A percentile compares a stretch with the other conserved stretches of the same genome.
Conservation (phyloP, 2,113 vertebrate genomes). For the Clarias batrachus region DNA sequence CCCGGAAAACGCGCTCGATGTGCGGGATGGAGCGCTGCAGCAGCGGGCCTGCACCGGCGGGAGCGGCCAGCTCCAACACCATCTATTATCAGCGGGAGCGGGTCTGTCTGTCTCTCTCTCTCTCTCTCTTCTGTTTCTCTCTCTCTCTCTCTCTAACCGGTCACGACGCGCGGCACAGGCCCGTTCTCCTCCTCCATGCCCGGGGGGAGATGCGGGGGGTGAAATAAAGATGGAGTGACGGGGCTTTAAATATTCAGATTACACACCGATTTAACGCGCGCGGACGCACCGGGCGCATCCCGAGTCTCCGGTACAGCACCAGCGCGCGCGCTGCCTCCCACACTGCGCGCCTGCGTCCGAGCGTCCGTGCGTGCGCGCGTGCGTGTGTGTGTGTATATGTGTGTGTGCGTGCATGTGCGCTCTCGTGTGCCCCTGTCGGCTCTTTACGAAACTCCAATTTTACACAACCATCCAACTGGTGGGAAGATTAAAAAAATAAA, state of each 20-base stretch:
- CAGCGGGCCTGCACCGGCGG: constrained; percentile 60
- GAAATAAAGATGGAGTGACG: not conserved
- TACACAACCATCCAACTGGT: not conserved
- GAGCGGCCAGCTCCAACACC: constrained; percentile 62
- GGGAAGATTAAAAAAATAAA: not conserved
- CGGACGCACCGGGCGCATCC: not conserved
- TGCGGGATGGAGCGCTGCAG: constrained; percentile 64
- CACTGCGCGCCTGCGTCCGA: not conserved
- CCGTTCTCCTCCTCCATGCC: not conserved
- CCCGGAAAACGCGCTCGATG: constrained; percentile 59
- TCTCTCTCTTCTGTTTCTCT: accelerated
- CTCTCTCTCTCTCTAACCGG: not conserved
- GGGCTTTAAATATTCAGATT: not conserved
- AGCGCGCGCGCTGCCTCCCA: constrained; percentile 31
- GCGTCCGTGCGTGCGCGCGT: not conserved
- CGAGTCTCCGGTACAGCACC: not conserved
- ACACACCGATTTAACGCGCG: not conserved
- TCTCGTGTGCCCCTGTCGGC: not conserved
- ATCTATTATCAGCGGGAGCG: constrained; percentile 53
- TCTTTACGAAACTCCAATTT: not conserved
- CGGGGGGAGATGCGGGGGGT: too few relatives aligned
- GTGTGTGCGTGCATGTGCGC: constrained; percentile 3
- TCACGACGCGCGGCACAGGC: constrained; percentile 42
- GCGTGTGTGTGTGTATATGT: not conserved
- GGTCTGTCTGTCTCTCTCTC: not conserved